phyloP scores from a whole-genome alignment of 2,797 vertebrate genomes.

The Peromyscus melanophrys region DNA sequence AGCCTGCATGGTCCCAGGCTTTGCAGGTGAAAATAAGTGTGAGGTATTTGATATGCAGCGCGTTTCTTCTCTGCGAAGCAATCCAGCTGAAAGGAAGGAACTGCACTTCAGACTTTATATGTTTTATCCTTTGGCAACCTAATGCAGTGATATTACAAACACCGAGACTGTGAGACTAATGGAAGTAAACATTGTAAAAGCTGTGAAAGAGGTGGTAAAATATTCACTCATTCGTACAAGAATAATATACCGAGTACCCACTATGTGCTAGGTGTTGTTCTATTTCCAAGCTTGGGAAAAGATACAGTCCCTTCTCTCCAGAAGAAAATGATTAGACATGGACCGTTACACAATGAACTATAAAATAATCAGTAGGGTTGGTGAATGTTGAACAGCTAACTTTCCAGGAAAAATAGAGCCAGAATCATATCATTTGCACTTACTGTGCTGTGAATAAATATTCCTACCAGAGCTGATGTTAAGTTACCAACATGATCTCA shows the following conservation, averaged over 20 bases:
- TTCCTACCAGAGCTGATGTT: neutral
- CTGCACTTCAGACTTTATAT: constrained; percentile 55
- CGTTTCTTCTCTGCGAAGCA: constrained; percentile 53
- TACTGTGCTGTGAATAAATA: neutral
- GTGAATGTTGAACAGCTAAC: constrained; percentile 1
- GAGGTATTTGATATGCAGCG: constrained; percentile 70
- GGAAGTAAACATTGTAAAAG: constrained; percentile 67
- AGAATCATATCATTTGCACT: neutral
- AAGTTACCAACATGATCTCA: neutral
- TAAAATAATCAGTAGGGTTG: neutral
- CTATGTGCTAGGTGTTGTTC: neutral
- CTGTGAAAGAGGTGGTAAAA: constrained; percentile 64
- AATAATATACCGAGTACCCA: neutral
- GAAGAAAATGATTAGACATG: neutral
- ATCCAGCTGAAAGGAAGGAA: constrained; percentile 64
- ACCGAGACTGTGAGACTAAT: constrained; percentile 62
- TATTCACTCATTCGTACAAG: neutral
- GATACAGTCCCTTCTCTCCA: neutral
- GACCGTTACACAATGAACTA: neutral
- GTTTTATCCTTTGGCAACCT: constrained; percentile 63
- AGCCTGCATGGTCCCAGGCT: neutral
- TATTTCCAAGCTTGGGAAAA: neutral
- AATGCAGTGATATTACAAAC: constrained; percentile 47
- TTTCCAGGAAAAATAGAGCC: neutral
- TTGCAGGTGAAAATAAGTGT: constrained; percentile 66